Evolutionary conservation across 1,140 invertebrate species (phyloP).

Genomic region (Bombus impatiens): DNA sequence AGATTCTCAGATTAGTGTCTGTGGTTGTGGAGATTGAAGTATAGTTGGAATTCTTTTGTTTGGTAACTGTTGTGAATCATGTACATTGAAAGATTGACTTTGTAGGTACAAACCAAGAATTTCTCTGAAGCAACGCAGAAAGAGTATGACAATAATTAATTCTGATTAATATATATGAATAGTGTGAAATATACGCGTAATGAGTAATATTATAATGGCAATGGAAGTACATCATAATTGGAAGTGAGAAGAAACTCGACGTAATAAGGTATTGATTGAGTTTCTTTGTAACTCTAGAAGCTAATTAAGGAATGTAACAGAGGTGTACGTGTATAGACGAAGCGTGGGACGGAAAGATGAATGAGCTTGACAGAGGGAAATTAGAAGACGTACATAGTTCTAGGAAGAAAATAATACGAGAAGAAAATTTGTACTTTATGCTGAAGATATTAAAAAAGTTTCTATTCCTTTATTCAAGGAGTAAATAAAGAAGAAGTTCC

Average conservation of each 20-base stretch:
- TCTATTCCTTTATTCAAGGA: not conserved
- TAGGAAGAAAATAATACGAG: not conserved
- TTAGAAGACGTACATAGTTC: not conserved
- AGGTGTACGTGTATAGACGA: not conserved
- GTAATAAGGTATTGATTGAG: not conserved
- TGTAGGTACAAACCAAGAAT: not conserved
- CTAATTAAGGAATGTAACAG: constrained; percentile 11
- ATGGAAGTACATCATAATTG: not conserved
- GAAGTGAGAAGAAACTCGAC: not conserved
- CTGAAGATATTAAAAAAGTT: not conserved
- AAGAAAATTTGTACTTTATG: not conserved
- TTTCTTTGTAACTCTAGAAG: not conserved
- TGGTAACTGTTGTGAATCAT: not conserved
- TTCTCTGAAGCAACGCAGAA: not conserved
- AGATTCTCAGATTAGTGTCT: not conserved
- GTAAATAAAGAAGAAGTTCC: not conserved
- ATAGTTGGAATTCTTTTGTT: not conserved
- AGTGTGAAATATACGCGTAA: not conserved
- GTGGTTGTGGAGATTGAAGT: not conserved
- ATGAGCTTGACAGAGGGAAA: not conserved
- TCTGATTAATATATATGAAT: not conserved
- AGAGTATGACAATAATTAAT: not conserved
- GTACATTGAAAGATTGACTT: not conserved
- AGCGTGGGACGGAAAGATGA: not conserved
- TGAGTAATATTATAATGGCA: not conserved